Base-by-base conservation (phyloP, 2,888 invertebrate species). In the Pollenia angustigena region DNA sequence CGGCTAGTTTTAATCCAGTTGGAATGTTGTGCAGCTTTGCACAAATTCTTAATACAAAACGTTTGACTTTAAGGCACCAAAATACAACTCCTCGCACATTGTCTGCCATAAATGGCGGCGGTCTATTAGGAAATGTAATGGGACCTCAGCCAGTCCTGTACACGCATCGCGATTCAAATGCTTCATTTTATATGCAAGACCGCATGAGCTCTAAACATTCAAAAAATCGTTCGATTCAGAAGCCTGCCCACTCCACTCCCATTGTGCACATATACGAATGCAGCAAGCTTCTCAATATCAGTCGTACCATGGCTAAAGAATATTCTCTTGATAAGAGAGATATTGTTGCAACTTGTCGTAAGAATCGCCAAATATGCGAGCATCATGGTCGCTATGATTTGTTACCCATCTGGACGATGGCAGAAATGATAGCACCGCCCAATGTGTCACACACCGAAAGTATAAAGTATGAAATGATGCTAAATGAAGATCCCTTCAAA, bases 1-100 rank as follows among this genome's bases (percentile, higher is more conserved):
- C 98, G 1, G 98, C 98, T 0, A 96, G 97, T 90, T 99, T 99
- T 94, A 98, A 97, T 93, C 97, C 97, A 42, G 97, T 97, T 32
- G 97, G 97, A 90, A 95, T 96, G 79, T 93, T 99, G 81, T 98
- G 98, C 0, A 97, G 97, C 88, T 99, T 99, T 93, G 96, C 96
- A 71, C 95, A 97, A 72, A 96, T 96, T 0, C 94, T 96, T 78
- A 95, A 95, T 89, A 94, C 95, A 0, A 95, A 96, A 89, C 94
- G 96, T 80, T 91, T 96, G 23, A 96, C 96, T 0, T 93, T 96
- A 72, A 96, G 96, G 89, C 95, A 96, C 23, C 97, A 97, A 91
- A 95, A 96, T 11, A 95, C 96, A 0, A 98, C 98, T 0, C 98
- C 98, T 0, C 94, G 97, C 88, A 96, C 97, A 0, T 92, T 97